Evolutionary conservation across 2,888 invertebrate genomes (phyloP).

Genomic region (Cantharis nigra): DNA sequence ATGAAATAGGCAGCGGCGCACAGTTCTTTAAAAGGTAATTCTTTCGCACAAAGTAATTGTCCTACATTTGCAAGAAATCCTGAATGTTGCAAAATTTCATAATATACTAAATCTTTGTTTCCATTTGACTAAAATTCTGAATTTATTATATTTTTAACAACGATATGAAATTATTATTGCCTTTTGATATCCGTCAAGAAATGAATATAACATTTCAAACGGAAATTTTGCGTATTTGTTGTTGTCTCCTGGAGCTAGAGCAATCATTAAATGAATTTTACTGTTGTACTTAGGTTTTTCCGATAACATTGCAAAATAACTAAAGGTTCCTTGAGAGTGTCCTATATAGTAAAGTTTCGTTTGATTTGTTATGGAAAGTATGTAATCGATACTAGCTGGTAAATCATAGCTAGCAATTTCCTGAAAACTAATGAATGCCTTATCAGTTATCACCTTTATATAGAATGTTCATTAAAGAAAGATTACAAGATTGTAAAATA

Average conservation of each 20-base stretch:
- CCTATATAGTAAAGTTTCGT: constrained; percentile 69
- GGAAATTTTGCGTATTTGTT: constrained; percentile 41
- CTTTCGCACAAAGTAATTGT: neutral
- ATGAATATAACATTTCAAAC: neutral
- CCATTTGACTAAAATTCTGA: neutral
- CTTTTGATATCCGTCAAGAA: neutral
- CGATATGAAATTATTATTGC: neutral
- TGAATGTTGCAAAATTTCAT: neutral
- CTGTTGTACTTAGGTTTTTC: constrained; percentile 63
- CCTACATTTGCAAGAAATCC: neutral
- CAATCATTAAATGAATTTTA: constrained; percentile 63
- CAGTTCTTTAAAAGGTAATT: neutral
- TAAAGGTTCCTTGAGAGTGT: constrained; percentile 69
- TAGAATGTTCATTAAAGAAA: too few species aligned
- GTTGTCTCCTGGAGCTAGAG: constrained; percentile 66
- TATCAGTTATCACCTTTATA: too few species aligned
- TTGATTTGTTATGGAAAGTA: constrained; percentile 60
- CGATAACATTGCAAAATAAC: constrained; percentile 65
- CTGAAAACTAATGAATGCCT: constrained; percentile 65
- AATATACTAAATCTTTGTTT: neutral
- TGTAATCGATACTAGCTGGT: constrained; percentile 75
- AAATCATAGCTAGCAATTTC: constrained; percentile 77
- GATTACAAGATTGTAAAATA: neutral
- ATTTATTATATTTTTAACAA: neutral
- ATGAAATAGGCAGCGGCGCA: neutral